A percentile compares a stretch with the other conserved stretches of the same genome.
Conservation (phyloP, 2,113 vertebrate genomes). For the Propithecus coquereli region DNA sequence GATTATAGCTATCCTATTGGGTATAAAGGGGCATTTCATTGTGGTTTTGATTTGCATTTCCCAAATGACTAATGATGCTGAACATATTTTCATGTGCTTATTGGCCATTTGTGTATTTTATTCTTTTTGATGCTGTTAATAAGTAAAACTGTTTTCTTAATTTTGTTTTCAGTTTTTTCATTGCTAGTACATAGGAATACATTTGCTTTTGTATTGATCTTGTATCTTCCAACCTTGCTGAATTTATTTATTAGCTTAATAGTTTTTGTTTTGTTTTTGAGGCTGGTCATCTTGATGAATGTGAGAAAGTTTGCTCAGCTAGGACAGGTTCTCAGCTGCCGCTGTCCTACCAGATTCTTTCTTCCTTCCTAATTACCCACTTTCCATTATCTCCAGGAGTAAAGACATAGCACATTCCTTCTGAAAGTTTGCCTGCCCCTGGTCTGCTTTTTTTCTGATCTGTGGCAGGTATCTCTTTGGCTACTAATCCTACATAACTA, state of each 20-base stretch:
- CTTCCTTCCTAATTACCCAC: not conserved
- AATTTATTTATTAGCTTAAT: not conserved
- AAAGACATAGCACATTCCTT: not conserved
- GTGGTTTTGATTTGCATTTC: slow-evolving; percentile 8
- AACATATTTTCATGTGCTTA: not conserved
- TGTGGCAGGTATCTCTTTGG: not conserved
- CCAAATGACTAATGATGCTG: not conserved
- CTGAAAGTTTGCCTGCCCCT: not conserved
- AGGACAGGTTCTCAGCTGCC: not conserved
- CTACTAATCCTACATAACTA: not conserved
- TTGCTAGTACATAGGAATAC: not conserved
- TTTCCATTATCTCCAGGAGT: not conserved
- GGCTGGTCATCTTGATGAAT: not conserved
- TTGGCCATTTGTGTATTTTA: not conserved
- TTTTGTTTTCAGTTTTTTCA: not conserved
- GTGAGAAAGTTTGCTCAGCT: not conserved
- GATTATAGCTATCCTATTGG: not conserved
- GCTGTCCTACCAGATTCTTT: not conserved
- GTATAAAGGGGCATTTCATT: not conserved
- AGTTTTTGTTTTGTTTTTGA: not conserved
- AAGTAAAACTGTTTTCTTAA: not conserved
- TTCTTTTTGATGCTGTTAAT: not conserved
- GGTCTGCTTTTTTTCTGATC: not conserved
- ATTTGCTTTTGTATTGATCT: not conserved
- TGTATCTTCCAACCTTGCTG: not conserved